Percentiles rank a stretch among this genome's conserved stretches.
phyloP scores from a whole-genome alignment of 2,797 vertebrate species.

The Phylloscopus collybita region DNA sequence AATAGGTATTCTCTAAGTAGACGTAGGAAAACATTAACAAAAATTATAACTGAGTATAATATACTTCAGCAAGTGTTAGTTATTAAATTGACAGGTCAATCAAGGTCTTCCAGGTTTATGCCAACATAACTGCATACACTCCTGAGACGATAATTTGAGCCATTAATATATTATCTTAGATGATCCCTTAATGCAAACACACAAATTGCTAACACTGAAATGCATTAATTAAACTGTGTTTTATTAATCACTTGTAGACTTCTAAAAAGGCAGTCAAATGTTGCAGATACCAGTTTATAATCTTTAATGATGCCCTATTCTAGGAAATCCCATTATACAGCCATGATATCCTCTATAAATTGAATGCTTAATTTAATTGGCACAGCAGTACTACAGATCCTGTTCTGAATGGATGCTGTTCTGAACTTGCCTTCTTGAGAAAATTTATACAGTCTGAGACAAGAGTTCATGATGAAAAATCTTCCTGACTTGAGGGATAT shows the following conservation, averaged over 20 bases:
- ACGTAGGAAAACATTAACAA: constrained; percentile 1
- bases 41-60: background rate
- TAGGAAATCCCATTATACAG: background rate
- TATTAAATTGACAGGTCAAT: constrained; percentile 37
- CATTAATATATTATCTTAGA: constrained; percentile 26
- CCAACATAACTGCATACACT: background rate
- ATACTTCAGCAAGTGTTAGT: constrained; percentile 8
- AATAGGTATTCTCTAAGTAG: background rate
- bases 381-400: background rate
- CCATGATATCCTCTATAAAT: background rate
- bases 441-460: background rate
- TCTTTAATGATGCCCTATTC: background rate
- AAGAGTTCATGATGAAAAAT: background rate
- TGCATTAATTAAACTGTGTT: constrained; percentile 13
- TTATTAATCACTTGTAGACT: constrained; percentile 40
- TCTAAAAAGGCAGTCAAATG: constrained; percentile 26
- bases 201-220: background rate
- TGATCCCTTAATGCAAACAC: constrained; percentile 13
- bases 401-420: background rate
- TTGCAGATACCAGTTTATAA: constrained; percentile 17
- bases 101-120: constrained; percentile 30
- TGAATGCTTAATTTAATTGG: background rate
- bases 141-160: constrained; percentile 1
- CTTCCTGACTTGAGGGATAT: background rate
- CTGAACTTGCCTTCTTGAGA: background rate